Conservation (phyloP, 1,140 invertebrate species). For the Zaprionus ornatus region DNA sequence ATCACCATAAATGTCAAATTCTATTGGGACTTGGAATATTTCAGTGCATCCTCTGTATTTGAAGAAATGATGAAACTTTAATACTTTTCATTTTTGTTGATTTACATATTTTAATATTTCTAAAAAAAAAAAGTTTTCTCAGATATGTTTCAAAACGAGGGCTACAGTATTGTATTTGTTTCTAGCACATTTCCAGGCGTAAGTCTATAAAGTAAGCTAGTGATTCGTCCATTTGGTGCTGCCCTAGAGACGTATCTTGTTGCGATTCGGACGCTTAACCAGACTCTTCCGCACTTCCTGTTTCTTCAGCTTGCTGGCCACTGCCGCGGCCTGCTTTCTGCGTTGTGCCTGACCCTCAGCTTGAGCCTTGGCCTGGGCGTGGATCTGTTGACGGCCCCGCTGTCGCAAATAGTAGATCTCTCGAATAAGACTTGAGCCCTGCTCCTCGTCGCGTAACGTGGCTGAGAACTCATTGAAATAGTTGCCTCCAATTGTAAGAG, state of each 20-base stretch:
- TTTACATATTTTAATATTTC: neutral
- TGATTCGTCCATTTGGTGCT: neutral
- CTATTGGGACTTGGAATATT: too few species aligned
- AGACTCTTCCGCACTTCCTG: slow-evolving; percentile 57
- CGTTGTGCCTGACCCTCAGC: slow-evolving; percentile 26
- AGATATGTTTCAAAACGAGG: neutral
- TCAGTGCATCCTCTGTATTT: too few species aligned
- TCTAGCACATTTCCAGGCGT: neutral
- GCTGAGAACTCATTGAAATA: slow-evolving; percentile 79
- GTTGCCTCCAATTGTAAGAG: slow-evolving; percentile 72
- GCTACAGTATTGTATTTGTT: neutral
- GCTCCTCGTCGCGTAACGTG: slow-evolving; percentile 68
- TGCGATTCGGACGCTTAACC: slow-evolving; percentile 65
- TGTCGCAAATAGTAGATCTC: slow-evolving; percentile 74
- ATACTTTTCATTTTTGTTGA: neutral
- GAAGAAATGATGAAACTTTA: neutral
- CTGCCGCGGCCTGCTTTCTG: slow-evolving; percentile 39
- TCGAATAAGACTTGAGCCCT: slow-evolving; percentile 68
- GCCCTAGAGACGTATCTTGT: slow-evolving; percentile 65
- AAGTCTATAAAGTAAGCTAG: neutral
- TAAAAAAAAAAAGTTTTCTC: neutral
- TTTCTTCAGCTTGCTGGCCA: slow-evolving; percentile 31
- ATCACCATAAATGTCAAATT: too few species aligned
- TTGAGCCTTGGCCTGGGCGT: slow-evolving; percentile 12
- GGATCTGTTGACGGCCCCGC: slow-evolving; percentile 40